Evolutionary conservation across 2,113 vertebrate genomes (phyloP).

Genomic region (Sphaerodactylus townsendi): DNA sequence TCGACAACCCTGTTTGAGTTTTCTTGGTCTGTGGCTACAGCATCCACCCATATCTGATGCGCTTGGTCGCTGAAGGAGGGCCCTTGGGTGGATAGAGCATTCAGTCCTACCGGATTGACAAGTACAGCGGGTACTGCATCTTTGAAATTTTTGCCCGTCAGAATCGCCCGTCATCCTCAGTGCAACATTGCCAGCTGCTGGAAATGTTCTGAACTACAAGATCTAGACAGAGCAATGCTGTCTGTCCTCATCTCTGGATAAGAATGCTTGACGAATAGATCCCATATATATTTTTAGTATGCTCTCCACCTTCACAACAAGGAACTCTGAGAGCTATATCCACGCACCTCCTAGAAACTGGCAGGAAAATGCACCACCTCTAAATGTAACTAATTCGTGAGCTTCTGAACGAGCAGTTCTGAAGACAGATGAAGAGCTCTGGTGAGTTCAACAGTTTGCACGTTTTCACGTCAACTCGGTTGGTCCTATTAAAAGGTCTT

Average conservation of each 20-base stretch:
- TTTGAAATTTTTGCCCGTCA: not conserved
- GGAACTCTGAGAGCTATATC: not conserved
- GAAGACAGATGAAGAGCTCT: too few relatives aligned
- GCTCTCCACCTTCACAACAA: not conserved
- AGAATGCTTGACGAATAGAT: not conserved
- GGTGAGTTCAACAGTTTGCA: too few relatives aligned
- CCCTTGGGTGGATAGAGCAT: too few relatives aligned
- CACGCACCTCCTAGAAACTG: not conserved
- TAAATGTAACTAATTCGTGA: too few relatives aligned
- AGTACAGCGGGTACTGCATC: not conserved
- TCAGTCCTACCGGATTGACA: not conserved
- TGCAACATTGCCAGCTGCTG: constrained; percentile 1
- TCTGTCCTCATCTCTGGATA: not conserved
- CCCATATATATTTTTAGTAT: not conserved
- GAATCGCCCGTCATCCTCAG: not conserved
- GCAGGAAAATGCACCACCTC: not conserved
- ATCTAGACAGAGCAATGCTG: not conserved
- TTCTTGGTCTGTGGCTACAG: not conserved
- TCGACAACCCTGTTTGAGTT: too few relatives aligned
- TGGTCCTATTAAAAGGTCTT: too few relatives aligned
- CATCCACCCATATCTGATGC: not conserved
- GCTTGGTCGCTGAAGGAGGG: not conserved
- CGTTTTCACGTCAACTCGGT: too few relatives aligned
- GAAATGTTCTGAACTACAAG: not conserved
- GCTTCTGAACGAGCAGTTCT: too few relatives aligned